Conservation (phyloP, 2,888 invertebrate species). For the Ischnus inquisitorius region DNA sequence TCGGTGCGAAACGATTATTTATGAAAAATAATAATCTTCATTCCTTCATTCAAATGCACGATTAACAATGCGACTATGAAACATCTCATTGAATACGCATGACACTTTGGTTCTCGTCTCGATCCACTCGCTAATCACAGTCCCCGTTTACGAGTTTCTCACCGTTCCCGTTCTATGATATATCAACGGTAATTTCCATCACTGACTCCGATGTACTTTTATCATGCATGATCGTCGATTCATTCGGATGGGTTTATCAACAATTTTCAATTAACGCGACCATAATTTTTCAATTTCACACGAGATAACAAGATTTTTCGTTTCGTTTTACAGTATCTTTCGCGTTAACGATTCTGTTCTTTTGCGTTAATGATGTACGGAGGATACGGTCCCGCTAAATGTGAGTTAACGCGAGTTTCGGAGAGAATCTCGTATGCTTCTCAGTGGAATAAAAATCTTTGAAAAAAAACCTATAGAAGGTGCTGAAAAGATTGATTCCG, state of each 20-base stretch:
- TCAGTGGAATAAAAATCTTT: too few relatives aligned
- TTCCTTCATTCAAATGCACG: conserved; percentile 61
- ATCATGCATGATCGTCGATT: conserved; percentile 39
- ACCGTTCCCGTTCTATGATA: conserved; percentile 36
- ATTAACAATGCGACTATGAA: conserved; percentile 50
- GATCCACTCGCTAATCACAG: conserved; percentile 61
- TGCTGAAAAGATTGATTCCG: too few relatives aligned
- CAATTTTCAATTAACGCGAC: not conserved
- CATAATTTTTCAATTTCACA: not conserved
- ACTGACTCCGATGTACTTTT: conserved; percentile 22
- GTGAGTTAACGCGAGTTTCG: too few relatives aligned
- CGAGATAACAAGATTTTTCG: not conserved
- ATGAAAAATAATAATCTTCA: conserved; percentile 33
- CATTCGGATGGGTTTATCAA: not conserved
- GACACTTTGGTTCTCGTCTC: conserved; percentile 38
- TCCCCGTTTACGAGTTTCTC: conserved; percentile 50
- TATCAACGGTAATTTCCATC: conserved; percentile 41
- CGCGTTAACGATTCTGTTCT: too few relatives aligned
- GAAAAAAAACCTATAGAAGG: too few relatives aligned
- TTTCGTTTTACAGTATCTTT: too few relatives aligned
- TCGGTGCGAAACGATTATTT: conserved; percentile 54
- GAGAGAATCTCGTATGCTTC: too few relatives aligned
- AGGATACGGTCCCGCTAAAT: too few relatives aligned
- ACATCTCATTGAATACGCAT: conserved; percentile 55
- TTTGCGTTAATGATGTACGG: too few relatives aligned